Base-by-base conservation (phyloP, 2,797 vertebrate species). In the Megalops cyprinoides region DNA sequence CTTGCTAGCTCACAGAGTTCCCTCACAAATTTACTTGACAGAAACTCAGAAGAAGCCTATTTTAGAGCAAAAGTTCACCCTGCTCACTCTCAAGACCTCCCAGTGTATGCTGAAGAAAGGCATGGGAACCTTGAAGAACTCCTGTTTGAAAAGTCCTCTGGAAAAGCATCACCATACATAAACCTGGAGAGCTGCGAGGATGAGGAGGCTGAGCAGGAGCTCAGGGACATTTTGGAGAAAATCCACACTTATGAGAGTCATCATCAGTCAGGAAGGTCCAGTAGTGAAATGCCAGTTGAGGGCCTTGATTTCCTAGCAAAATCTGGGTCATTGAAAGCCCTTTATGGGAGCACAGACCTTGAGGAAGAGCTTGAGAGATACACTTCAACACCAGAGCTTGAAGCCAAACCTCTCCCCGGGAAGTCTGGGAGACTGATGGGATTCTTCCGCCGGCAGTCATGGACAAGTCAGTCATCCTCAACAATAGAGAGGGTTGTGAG, bases 1-100 rank as follows among this genome's bases (percentile, higher is more conserved):
- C 79, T 88, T 3, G 74, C 80, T 42, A 86, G 91, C 51, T 95
- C 93, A 28, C 91, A 93, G 81, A 86, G 90, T 3, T 94, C 93
- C 69, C 85, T 93, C 65, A 81, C 92, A 0, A 86, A 81, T 46
- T 79, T 85, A 69, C 80, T 91, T 82, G 92, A 92, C 39, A 91
- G 87, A 0, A 89, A 85, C 1, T 87, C 86, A 42, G 94, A 93
- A 7, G 93, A 91, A 79, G 91, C 90, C 15, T 94, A 92, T 44
- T 92, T 91, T 62, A 88, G 91, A 81, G 82, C 89, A 0, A 90
- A 92, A 42, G 85, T 93, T 73, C 86, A 84, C 84, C 85, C 75
- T 0, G 79, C 75, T 78, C 79, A 81, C 14, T 82, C 82, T 10
- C 76, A 76, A 76, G 86, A 80, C 65, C 86, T 84, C 78, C 83